These are phyloP conservation scores for Xylocampa areola DNA, from an alignment of 2,888 invertebrate species.

Conservation along the genomic window DNA sequence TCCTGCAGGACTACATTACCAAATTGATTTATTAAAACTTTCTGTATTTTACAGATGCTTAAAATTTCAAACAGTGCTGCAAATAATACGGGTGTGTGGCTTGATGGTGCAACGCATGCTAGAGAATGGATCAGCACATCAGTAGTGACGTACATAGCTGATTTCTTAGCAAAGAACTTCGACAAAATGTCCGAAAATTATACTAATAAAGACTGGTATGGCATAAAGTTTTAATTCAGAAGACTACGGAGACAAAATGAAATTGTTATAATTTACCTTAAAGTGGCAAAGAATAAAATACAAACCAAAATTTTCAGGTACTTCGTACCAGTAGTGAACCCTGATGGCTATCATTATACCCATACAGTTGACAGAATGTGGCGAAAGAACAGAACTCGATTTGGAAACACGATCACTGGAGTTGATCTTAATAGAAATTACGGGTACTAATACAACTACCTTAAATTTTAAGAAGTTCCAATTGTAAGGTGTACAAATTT, in stretches of 20 bases:
- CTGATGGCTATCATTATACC: conserved; percentile 96
- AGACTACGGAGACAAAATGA: not conserved
- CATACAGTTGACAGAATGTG: conserved; percentile 94
- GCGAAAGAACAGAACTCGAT: conserved; percentile 92
- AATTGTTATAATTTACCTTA: too few species aligned
- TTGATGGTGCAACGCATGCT: conserved; percentile 96
- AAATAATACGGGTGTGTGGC: conserved; percentile 92
- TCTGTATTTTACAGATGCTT: conserved; percentile 74
- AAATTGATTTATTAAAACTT: not conserved
- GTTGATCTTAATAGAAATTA: conserved; percentile 96
- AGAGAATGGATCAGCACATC: conserved; percentile 97
- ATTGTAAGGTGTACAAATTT: not conserved
- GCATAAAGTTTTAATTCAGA: not conserved
- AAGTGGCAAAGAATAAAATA: not conserved
- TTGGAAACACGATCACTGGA: conserved; percentile 90
- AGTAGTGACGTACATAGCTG: conserved; percentile 93
- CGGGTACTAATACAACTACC: conserved; percentile 82
- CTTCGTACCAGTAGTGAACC: conserved; percentile 93
- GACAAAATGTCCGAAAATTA: conserved; percentile 91
- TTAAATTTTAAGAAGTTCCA: too few species aligned
- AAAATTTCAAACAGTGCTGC: conserved; percentile 93
- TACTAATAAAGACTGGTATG: conserved; percentile 95
- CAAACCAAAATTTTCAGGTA: conserved; percentile 82
- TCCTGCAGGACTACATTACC: too few species aligned
- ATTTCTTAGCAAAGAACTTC: conserved; percentile 92